Conservation (phyloP, 2,113 vertebrate species). For the Mungos mungo region DNA sequence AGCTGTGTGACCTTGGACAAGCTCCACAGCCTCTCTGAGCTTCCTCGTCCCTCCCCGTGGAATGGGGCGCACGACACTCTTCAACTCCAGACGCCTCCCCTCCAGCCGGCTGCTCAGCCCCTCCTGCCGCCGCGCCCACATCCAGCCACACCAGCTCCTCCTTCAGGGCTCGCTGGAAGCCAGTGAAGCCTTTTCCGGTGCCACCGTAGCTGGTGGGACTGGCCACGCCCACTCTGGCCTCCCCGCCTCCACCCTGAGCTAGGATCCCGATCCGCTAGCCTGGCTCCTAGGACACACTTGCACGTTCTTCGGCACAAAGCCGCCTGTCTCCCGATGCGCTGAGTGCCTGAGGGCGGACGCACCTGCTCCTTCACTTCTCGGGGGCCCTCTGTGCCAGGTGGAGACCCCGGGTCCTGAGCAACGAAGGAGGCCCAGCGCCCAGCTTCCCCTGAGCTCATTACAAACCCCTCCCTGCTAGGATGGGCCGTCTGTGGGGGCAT, state of each 20-base stretch:
- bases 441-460: not conserved
- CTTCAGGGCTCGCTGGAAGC: not conserved
- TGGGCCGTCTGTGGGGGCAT: not conserved
- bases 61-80: fast-evolving
- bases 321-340: not conserved
- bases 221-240: fast-evolving
- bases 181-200: not conserved
- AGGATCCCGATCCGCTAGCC: fast-evolving
- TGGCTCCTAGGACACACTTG: not conserved
- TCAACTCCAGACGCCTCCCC: not conserved
- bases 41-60: not conserved
- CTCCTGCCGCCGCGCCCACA: too few relatives aligned
- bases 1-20: not conserved
- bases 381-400: not conserved
- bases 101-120: not conserved
- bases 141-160: too few relatives aligned
- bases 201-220: not conserved
- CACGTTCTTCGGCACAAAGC: fast-evolving
- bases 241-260: fast-evolving
- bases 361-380: fast-evolving
- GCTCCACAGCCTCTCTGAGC: not conserved
- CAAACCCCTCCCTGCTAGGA: not conserved
- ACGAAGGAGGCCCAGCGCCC: not conserved
- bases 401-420: not conserved
- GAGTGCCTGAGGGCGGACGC: not conserved